Conservation (phyloP, 2,797 vertebrate species). For the Dicrostonyx torquatus region DNA sequence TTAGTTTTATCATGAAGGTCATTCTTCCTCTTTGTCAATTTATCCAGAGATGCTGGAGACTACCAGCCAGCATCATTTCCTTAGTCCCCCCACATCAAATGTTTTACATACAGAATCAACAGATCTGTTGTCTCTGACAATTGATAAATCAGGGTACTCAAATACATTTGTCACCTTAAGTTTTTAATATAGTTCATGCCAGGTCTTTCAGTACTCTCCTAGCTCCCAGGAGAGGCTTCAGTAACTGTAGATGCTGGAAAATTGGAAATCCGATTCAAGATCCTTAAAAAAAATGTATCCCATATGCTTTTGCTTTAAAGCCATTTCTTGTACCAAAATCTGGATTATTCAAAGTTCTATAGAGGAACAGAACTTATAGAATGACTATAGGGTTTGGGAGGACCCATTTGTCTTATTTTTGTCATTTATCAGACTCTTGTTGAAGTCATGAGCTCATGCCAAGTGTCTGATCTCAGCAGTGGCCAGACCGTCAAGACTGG, state of each 20-base stretch:
- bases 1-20: not conserved
- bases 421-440: no score
- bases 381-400: not conserved
- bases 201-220: not conserved
- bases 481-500: no score
- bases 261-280: not conserved
- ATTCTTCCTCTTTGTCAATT: not conserved
- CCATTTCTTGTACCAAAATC: not conserved
- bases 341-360: not conserved
- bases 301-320: not conserved
- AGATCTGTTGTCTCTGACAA: not conserved
- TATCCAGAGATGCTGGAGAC: not conserved
- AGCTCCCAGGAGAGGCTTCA: not conserved
- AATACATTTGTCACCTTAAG: not conserved
- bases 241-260: not conserved
- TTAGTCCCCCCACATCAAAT: not conserved
- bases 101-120: not conserved
- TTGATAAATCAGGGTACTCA: not conserved
- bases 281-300: not conserved
- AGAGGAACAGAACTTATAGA: not conserved
- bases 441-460: no score
- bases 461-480: no score
- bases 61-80: not conserved
- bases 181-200: not conserved
- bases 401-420: no score